A percentile compares a stretch with the other conserved stretches of the same genome.
Conservation (phyloP, 64 coral and sea anemone genomes). For the Porites australiensis region DNA sequence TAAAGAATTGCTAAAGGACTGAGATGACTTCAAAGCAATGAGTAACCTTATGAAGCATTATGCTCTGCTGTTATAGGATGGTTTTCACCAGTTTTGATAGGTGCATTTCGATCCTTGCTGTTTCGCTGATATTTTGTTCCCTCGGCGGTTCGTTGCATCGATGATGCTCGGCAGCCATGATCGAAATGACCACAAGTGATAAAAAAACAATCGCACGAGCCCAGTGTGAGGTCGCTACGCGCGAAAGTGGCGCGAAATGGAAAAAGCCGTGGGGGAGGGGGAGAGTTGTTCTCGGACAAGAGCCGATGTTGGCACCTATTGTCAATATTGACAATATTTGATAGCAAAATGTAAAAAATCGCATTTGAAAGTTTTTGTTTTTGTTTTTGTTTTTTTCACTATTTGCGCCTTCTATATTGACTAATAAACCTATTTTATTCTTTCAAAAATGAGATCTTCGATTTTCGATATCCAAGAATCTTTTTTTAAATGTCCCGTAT, state of each 20-base stretch:
- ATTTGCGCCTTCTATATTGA: neutral
- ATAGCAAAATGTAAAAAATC: neutral
- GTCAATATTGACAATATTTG: neutral
- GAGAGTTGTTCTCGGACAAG: neutral
- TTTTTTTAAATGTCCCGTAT: neutral
- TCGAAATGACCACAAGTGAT: neutral
- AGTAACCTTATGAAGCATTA: no score
- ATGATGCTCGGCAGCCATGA: no score
- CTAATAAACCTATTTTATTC: neutral
- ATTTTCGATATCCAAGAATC: neutral
- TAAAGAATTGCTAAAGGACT: no score
- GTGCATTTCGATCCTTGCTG: no score
- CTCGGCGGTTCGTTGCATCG: no score
- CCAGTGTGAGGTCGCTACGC: neutral
- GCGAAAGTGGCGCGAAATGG: neutral
- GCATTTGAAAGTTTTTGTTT: constrained; percentile 9
- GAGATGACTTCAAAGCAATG: no score
- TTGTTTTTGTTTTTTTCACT: neutral
- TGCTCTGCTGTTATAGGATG: no score
- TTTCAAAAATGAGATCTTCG: constrained; percentile 10
- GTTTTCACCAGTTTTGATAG: no score
- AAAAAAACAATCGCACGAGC: neutral
- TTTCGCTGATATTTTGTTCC: no score
- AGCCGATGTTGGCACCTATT: neutral
- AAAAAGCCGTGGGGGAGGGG: neutral